phyloP scores from a whole-genome alignment of 1,140 invertebrate species.

The Caenorhabditis inopinata region DNA sequence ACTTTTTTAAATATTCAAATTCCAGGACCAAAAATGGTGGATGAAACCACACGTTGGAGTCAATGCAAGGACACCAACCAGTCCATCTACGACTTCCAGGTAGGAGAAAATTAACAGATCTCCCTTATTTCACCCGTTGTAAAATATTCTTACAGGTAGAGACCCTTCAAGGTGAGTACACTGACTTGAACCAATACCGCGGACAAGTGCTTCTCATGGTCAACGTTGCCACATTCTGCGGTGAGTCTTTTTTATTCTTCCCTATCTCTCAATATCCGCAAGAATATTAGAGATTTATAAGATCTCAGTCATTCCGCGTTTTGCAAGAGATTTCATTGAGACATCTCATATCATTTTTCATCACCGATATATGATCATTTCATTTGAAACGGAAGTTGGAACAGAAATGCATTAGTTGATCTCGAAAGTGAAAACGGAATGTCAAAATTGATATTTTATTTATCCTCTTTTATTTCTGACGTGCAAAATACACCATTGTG shows the following conservation, averaged over 20 bases:
- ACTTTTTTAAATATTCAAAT: not conserved
- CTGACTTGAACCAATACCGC: conserved; percentile 65
- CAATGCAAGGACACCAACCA: conserved; percentile 59
- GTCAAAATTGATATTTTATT: too few relatives aligned
- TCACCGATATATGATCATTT: too few relatives aligned
- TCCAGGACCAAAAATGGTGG: conserved; percentile 64
- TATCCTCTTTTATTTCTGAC: not conserved
- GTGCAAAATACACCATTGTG: too few relatives aligned
- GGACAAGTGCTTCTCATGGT: conserved; percentile 68
- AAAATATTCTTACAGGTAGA: conserved; percentile 44
- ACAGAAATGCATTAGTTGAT: too few relatives aligned
- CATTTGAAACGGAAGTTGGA: too few relatives aligned
- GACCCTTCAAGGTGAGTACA: conserved; percentile 61
- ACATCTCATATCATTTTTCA: conserved; percentile 11
- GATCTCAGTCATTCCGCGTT: not conserved
- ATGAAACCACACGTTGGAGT: conserved; percentile 65
- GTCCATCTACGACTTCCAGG: conserved; percentile 63
- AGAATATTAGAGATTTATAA: not conserved
- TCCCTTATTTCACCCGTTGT: not conserved
- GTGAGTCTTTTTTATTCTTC: conserved; percentile 40
- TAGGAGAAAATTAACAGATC: not conserved
- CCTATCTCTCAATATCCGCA: too few relatives aligned
- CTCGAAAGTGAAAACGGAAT: conserved; percentile 16
- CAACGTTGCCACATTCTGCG: conserved; percentile 69
- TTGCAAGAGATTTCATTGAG: not conserved